phyloP scores from a whole-genome alignment of 2,113 vertebrate species.

The Marmota monax region DNA sequence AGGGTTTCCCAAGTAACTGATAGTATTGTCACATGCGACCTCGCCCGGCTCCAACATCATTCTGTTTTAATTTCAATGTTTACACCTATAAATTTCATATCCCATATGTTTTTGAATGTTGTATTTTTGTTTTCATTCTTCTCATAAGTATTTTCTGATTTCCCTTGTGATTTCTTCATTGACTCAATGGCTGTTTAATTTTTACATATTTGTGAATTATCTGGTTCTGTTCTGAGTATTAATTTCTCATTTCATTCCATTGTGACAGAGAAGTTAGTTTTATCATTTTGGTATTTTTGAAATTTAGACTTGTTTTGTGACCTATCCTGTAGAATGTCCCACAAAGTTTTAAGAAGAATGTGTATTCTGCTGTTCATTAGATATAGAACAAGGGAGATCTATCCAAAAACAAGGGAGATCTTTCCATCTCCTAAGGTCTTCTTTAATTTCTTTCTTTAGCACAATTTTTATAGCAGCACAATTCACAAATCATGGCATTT shows the following conservation, averaged over 20 bases:
- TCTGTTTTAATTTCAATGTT: not conserved
- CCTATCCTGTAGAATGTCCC: not conserved
- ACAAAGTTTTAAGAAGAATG: not conserved
- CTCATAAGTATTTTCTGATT: not conserved
- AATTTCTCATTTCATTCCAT: not conserved
- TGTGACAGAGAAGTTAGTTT: not conserved
- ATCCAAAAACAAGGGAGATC: too few species aligned
- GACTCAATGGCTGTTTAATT: not conserved
- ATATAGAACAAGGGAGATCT: not conserved
- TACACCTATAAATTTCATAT: not conserved
- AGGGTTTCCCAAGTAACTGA: not conserved
- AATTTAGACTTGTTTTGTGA: not conserved
- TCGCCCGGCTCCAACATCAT: not conserved
- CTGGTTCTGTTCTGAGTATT: not conserved
- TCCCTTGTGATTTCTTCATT: not conserved
- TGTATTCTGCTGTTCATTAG: not conserved
- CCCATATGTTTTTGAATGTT: not conserved
- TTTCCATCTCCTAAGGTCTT: too few species aligned
- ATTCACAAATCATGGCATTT: too few species aligned
- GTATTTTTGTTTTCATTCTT: slow-evolving; percentile 22
- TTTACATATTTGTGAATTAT: slow-evolving; percentile 21
- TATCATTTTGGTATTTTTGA: slow-evolving; percentile 1
- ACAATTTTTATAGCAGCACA: too few species aligned
- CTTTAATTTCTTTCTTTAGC: too few species aligned
- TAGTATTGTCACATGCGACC: not conserved